phyloP scores from a whole-genome alignment of 2,113 vertebrate species.

The Tenebrosternarchus preto region DNA sequence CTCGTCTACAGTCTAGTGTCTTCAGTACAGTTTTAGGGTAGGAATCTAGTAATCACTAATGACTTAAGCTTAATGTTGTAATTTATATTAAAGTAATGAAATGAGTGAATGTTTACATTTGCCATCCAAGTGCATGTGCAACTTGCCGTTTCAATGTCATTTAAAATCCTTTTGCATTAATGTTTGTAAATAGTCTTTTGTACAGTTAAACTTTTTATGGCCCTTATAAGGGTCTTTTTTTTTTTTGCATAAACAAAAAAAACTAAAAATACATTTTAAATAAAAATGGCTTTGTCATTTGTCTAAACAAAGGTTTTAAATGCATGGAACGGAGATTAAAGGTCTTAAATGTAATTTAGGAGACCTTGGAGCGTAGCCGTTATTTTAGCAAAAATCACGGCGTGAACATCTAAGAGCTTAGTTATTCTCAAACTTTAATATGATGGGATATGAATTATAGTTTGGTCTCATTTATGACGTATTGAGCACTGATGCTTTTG shows the following conservation, averaged over 20 bases:
- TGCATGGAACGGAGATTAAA: too few relatives aligned
- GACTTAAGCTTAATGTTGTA: slow-evolving; percentile 54
- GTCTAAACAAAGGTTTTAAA: too few relatives aligned
- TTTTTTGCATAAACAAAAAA: slow-evolving; percentile 63
- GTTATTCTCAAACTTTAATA: too few relatives aligned
- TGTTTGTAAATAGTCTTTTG: slow-evolving; percentile 68
- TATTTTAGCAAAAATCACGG: too few relatives aligned
- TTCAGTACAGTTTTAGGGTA: slow-evolving; percentile 29
- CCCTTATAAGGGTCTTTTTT: slow-evolving; percentile 73
- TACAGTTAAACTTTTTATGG: slow-evolving; percentile 65
- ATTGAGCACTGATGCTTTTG: too few relatives aligned
- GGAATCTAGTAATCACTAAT: slow-evolving; percentile 43
- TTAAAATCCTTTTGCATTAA: slow-evolving; percentile 59
- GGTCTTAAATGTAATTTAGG: too few relatives aligned
- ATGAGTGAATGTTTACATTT: slow-evolving; percentile 71
- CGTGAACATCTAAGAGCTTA: too few relatives aligned
- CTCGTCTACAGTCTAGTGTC: slow-evolving; percentile 36
- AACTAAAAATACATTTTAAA: slow-evolving; percentile 63
- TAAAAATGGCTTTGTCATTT: too few relatives aligned
- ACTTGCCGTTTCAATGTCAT: slow-evolving; percentile 52
- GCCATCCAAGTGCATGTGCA: slow-evolving; percentile 65
- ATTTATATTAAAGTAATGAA: slow-evolving; percentile 64
- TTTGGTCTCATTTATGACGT: too few relatives aligned
- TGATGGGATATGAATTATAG: too few relatives aligned
- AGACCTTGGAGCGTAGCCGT: too few relatives aligned